Evolutionary conservation across 2,113 vertebrate genomes (phyloP).

Genomic region (Saccopteryx leptura): DNA sequence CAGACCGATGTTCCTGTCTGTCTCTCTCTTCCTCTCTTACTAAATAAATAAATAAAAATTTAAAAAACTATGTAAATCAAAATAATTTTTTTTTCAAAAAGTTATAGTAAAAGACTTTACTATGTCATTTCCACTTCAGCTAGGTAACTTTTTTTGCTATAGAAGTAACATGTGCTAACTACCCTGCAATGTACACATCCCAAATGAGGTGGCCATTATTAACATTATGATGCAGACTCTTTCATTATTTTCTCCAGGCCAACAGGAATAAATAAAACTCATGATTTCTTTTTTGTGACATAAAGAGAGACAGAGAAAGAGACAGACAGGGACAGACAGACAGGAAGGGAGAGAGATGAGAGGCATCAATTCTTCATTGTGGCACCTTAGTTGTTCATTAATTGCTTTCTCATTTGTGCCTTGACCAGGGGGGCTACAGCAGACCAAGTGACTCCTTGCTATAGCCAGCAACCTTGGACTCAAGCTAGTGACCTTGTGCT

Average conservation of each 20-base stretch:
- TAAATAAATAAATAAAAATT: too few species aligned
- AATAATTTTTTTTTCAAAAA: constrained; percentile 40
- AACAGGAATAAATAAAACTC: neutral
- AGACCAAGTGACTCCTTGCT: too few species aligned
- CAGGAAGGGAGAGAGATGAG: neutral
- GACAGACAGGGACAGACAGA: neutral
- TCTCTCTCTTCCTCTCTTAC: too few species aligned
- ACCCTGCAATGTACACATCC: neutral
- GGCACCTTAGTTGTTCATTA: too few species aligned
- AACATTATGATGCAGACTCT: neutral
- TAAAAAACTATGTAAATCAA: neutral
- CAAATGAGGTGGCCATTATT: constrained; percentile 2
- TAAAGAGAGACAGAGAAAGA: too few species aligned
- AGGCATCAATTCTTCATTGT: too few species aligned
- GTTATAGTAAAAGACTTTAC: neutral
- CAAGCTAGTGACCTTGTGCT: too few species aligned
- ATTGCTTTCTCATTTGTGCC: too few species aligned
- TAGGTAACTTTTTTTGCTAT: neutral
- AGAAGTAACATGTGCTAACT: neutral
- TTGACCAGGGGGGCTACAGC: too few species aligned
- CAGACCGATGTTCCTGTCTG: too few species aligned
- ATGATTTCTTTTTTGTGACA: neutral
- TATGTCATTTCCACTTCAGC: neutral
- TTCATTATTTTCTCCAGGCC: constrained; percentile 4
- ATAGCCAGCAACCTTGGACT: too few species aligned